These are phyloP conservation scores for Phallusia fumigata DNA, from an alignment of 23 tunicate species.

Conservation along the genomic window DNA sequence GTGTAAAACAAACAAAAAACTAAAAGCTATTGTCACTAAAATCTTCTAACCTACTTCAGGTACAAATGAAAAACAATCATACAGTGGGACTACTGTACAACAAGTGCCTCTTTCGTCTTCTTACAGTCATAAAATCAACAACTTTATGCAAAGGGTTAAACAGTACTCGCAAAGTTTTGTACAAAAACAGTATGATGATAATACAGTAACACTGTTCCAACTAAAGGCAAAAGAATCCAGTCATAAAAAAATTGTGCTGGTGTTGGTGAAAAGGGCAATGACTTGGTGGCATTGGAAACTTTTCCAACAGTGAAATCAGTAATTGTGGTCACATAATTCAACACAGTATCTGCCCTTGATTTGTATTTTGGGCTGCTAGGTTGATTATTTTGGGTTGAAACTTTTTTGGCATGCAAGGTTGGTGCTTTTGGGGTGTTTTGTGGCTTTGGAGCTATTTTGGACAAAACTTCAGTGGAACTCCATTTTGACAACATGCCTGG, in stretches of 20 bases:
- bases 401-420: neutral
- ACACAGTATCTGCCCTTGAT: neutral
- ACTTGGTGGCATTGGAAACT: neutral
- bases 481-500: neutral
- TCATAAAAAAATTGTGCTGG: neutral
- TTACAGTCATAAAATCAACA: too few species aligned
- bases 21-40: too few species aligned
- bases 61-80: too few species aligned
- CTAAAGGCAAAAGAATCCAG: slow-evolving; percentile 6
- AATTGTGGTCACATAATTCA: neutral
- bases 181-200: slow-evolving; percentile 16
- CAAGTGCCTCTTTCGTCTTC: too few species aligned
- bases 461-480: neutral
- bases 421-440: neutral
- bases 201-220: neutral
- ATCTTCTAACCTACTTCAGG: too few species aligned
- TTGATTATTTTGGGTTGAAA: neutral
- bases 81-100: too few species aligned
- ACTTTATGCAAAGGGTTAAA: too few species aligned
- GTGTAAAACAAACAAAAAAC: too few species aligned
- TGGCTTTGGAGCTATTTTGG: neutral
- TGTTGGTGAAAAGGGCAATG: slow-evolving; percentile 13
- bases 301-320: neutral
- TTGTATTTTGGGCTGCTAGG: neutral
- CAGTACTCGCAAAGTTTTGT: too few species aligned